phyloP scores from a whole-genome alignment of 2,888 invertebrate species.

The Hybos culiciformis region DNA sequence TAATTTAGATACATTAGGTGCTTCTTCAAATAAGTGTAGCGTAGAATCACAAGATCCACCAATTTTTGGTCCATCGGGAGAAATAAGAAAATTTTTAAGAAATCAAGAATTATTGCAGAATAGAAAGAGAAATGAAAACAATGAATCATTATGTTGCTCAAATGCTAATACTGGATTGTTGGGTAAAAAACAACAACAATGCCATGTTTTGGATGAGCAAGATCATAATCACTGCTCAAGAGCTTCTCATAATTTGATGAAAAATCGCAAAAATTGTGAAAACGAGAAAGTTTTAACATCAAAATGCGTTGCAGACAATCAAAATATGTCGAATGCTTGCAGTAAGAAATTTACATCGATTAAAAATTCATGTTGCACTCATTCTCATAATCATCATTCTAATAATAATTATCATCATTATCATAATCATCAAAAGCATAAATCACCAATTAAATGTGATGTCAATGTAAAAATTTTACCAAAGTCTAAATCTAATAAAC shows the following conservation, averaged over 20 bases:
- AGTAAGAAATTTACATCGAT: not conserved
- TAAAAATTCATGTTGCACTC: not conserved
- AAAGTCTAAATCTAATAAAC: slow-evolving; percentile 34
- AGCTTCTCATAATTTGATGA: not conserved
- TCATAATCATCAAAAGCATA: slow-evolving; percentile 17
- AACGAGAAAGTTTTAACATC: not conserved
- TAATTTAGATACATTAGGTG: too few relatives aligned
- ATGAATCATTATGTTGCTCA: not conserved
- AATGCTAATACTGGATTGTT: slow-evolving; percentile 31
- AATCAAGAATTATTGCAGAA: not conserved
- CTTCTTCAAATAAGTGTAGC: slow-evolving; percentile 3
- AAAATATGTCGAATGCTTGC: not conserved
- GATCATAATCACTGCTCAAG: not conserved
- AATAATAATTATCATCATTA: slow-evolving; percentile 10
- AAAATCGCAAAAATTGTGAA: not conserved
- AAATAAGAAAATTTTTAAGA: not conserved
- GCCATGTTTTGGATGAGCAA: slow-evolving; percentile 20
- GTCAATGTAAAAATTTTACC: slow-evolving; percentile 63
- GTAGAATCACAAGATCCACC: not conserved
- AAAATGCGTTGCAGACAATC: not conserved
- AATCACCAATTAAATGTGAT: slow-evolving; percentile 56
- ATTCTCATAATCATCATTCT: not conserved
- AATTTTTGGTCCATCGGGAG: slow-evolving; percentile 1
- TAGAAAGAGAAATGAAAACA: not conserved
- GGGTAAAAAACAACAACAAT: slow-evolving; percentile 34